Percentiles rank a stretch among this genome's conserved stretches.
Conservation (phyloP, 2,888 invertebrate species). For the Pherbina coryleti region DNA sequence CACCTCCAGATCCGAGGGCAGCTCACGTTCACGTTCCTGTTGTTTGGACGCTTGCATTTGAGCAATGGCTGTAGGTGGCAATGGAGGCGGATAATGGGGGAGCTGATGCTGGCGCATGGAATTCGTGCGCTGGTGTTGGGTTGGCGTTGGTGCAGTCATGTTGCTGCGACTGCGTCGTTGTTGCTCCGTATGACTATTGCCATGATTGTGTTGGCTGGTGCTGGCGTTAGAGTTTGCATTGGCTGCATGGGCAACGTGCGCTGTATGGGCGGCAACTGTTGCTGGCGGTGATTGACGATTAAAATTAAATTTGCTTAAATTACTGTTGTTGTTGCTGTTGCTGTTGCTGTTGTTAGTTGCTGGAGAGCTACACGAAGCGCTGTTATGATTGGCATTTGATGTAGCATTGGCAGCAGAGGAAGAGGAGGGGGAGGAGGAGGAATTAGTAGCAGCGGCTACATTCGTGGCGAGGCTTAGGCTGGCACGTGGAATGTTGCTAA, state of each 20-base stretch:
- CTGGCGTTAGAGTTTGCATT: constrained; percentile 22
- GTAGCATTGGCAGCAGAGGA: constrained; percentile 35
- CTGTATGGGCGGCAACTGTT: constrained; percentile 47
- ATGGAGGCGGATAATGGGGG: constrained; percentile 51
- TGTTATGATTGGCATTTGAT: constrained; percentile 13
- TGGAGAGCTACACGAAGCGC: neutral
- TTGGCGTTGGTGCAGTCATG: constrained; percentile 40
- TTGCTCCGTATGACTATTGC: constrained; percentile 45
- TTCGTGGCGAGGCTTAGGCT: constrained; percentile 60
- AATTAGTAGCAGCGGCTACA: constrained; percentile 32
- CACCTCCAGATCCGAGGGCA: constrained; percentile 68
- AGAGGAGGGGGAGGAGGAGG: constrained; percentile 25
- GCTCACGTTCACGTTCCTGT: constrained; percentile 58
- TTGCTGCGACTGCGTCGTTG: constrained; percentile 53
- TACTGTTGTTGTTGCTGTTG: constrained; percentile 48
- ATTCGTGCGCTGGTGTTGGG: constrained; percentile 47
- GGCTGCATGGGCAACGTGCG: neutral
- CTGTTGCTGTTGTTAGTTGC: constrained; percentile 43
- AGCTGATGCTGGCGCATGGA: constrained; percentile 49
- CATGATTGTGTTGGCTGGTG: constrained; percentile 6
- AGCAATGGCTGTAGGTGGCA: constrained; percentile 43
- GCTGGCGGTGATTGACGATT: constrained; percentile 54
- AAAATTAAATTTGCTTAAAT: constrained; percentile 51
- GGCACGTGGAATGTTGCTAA: constrained; percentile 68
- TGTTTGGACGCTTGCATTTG: constrained; percentile 32